Base-by-base conservation (phyloP, 2,888 invertebrate species). In the Cheilosia soror region DNA sequence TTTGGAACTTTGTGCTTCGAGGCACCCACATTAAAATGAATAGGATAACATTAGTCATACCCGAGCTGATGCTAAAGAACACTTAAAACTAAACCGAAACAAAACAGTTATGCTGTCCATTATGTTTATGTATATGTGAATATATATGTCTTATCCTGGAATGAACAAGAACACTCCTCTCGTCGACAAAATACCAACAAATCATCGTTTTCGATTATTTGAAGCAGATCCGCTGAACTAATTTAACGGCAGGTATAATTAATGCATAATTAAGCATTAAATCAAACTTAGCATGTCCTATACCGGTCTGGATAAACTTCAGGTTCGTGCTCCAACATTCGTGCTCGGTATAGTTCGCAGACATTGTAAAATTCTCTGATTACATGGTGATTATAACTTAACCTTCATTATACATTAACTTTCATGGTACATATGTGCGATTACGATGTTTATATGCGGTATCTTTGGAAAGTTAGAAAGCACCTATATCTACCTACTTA, bases 241-340 rank as follows among this genome's bases (percentile, higher is more conserved):
- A 85, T 81, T 76, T 81, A 80, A 85, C 66, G 85, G 76, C 49
- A 71, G 68, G 71, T 81, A 81, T 72, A 84, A 84, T 84, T 84
- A 84, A 81, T 81, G 85, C 71, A 81, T 81, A 85, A 85, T 85
- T 81, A 85, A 71, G 72, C 81, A 81, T 85, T 81, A 85, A 85
- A 81, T 77, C 85, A 81, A 81, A 81, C 76, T 51, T 63, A 68
- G 58, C 60, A 66, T 66, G 84, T 55, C 58, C 51, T 37, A 15
- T 44, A 58, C 15, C 58, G 65, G 25, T 47, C 47, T 25, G 60
- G 31, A 29, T 51, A 51, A 69, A 80, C 60, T 75, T 71, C 40
- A 49, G 76, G 72, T 62, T 77, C 25, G 15, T n/a, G 33, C 42
- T 42, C 66, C 58, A 20, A 20, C 69, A 68, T 58, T 58, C 57